Evolutionary conservation across 2,888 invertebrate genomes (phyloP), one percentile per base, ranked within the genome.

Genomic region (Brachyptera risi): DNA sequence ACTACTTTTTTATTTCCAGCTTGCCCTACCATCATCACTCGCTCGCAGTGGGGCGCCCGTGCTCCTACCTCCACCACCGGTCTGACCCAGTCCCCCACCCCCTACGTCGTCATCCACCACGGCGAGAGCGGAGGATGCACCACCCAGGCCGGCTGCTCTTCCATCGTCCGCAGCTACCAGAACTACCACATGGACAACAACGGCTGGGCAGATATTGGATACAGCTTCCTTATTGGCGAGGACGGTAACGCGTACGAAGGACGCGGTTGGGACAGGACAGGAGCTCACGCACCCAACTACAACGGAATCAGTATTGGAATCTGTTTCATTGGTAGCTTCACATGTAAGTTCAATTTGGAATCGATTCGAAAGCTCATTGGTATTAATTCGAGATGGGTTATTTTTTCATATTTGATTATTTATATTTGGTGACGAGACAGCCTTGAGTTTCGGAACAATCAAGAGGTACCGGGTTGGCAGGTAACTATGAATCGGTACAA

Each of bases 11-110:
- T 11, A 1, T 42, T n/a, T 17, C n/a, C 23, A 54, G 69, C 27
- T 37, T 84, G 84, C 67, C 81, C 83, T 7, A 72, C 73, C 19
- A 79, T 86, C 9, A 75, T 86, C 15, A 71, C 76, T 1, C 81
- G 81, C 68, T 72, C 73, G 0, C 74, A 80, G 56, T 88, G 88
- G 88, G 82, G 68, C 1, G 76, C 75, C 1, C 69, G 75, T 1
- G 64, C 70, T 21, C 68, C 72, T 1, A 67, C 60, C 2, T 58
- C 38, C 1, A 24, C 56, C 0, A 27, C 65, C 7, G 58, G 37
- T 4, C 63, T 73, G 58, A 26, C 31, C 1, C 24, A 61, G 1
- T 59, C 66, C 2, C 76, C 76, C 1, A 68, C 71, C 0, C 72
- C 73, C 0, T 74, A 72, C 61, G 72, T 73, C 2, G 74, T 76